Base-by-base conservation (phyloP, 2,797 vertebrate genomes). In the Coregonus suidteri region DNA sequence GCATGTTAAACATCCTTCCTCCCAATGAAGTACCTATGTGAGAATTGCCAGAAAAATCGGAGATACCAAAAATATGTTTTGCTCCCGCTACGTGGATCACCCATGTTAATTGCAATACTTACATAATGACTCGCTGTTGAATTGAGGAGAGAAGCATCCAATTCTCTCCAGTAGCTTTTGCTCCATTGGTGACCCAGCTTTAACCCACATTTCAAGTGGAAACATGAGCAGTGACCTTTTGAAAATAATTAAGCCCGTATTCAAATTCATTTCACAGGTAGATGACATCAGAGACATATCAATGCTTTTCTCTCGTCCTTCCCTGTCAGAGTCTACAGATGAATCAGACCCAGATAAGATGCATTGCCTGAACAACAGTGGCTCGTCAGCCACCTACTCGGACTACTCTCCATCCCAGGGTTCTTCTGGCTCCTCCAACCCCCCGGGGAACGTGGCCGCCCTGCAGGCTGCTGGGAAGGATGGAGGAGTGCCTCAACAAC, bases 321-420 rank as follows among this genome's bases (percentile, higher is more conserved):
- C 13, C 59, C 62, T 47, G 73, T 84, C 94, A 99, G 98, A 99
- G 90, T 99, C 98, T 59, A 99, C 96, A 65, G 98, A 99, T 88
- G 98, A 99, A 83, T 97, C 96, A 87, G 98, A 99, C 91, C 95
- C 95, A 84, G 98, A 99, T 93, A 99, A 99, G 94, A 95, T 96
- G 90, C 98, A 99, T 87, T 97, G 97, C 95, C 93, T 97, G 93
- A 98, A 99, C 93, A 98, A 99, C 95, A 99, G 98, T 80, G 97
- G 98, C 90, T 99, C 98, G 90, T 99, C 98, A 59, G 98, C 97
- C 91, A 99, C 98, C 88, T 99, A 99, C 92, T 99, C 98, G 16
- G 98, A 99, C 95, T 99, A 99, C 93, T 99, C 98, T 52, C 98
- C 98, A 81, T 99, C 98, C 47, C 98, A 99, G 91, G 98, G 97